These are phyloP conservation scores for Neoscelio sp. DNA, from an alignment of 2,888 invertebrate species.

Conservation along the genomic window DNA sequence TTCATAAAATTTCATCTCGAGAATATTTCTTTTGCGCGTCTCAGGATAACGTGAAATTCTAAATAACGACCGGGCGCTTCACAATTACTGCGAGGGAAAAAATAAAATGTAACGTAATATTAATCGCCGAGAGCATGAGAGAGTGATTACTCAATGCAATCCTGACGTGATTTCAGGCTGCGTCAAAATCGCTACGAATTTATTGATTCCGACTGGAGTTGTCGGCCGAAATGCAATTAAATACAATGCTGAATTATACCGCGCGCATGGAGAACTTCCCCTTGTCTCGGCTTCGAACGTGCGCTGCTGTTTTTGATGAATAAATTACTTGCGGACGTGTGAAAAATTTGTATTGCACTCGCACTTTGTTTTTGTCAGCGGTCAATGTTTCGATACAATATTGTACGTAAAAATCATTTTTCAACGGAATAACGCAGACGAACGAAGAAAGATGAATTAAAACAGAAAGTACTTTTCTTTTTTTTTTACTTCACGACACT, in stretches of 20 bases:
- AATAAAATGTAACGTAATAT: not conserved
- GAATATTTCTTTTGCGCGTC: conserved; percentile 21
- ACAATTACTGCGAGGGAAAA: not conserved
- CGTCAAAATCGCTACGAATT: conserved; percentile 37
- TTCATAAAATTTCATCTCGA: conserved; percentile 19
- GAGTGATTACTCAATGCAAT: conserved; percentile 3
- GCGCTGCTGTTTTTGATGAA: conserved; percentile 58
- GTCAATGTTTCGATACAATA: conserved; percentile 21
- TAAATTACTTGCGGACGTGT: conserved; percentile 58
- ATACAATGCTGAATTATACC: conserved; percentile 58
- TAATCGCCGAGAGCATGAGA: conserved; percentile 1
- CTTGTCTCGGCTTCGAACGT: conserved; percentile 50
- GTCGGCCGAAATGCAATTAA: conserved; percentile 62
- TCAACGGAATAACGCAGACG: not conserved
- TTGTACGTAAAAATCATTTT: conserved; percentile 17
- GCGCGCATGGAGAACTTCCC: conserved; percentile 27
- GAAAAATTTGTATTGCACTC: conserved; percentile 50
- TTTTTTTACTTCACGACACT: too few species aligned
- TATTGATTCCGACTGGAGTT: conserved; percentile 52
- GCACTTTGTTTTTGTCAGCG: conserved; percentile 7
- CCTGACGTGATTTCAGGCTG: not conserved
- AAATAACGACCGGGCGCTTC: not conserved
- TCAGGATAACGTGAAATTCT: not conserved
- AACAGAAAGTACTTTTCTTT: too few species aligned
- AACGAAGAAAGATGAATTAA: not conserved